Base-by-base conservation (phyloP, 2,113 vertebrate species). In the Urocitellus parryii region DNA sequence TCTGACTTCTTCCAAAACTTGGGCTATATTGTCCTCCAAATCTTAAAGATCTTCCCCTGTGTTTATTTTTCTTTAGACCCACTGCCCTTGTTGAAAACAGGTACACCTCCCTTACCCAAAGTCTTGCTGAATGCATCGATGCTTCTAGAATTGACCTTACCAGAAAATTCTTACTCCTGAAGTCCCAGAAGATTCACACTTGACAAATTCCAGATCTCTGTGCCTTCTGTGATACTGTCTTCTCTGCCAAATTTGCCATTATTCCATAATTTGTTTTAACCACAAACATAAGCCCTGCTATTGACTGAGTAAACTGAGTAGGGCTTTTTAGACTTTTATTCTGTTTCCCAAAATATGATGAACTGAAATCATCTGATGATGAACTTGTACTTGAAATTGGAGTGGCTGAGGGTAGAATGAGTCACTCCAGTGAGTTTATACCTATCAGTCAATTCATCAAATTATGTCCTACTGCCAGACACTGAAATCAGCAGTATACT, bases 321-420 rank as follows among this genome's bases (percentile, higher is more conserved):
- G 95, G 81, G 86, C 96, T 95, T 96, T 97, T 96, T 68, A 91
- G 95, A 95, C 84, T 90, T 97, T 96, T 96, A 56, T 97, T 88
- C 77, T 84, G 78, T 93, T 97, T 97, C 97, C 95, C 96, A 96
- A 98, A 98, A 98, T 97, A 90, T 2, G 80, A 93, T 53, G 72
- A 96, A 94, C 97, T 97, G 96, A 97, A 96, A 91, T 96, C 97
- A 97, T 97, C 93, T 53, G 96, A 93, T 96, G 96, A 97, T 96
- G 97, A 95, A 77, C 95, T 74, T 45, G 72, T 61, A 79, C 91
- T 96, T 97, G 97, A 97, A 95, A 96, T 91, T 42, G 16, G 88
- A 97, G 94, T 89, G 95, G 68, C 90, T 22, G 68, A 92, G 63
- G 48, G 18, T 16, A 8, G 53, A 48, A 65, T 97, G 96, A 97